These are phyloP conservation scores for Erethizon dorsatum DNA, from an alignment of 2,797 vertebrate species.

Conservation along the genomic window DNA sequence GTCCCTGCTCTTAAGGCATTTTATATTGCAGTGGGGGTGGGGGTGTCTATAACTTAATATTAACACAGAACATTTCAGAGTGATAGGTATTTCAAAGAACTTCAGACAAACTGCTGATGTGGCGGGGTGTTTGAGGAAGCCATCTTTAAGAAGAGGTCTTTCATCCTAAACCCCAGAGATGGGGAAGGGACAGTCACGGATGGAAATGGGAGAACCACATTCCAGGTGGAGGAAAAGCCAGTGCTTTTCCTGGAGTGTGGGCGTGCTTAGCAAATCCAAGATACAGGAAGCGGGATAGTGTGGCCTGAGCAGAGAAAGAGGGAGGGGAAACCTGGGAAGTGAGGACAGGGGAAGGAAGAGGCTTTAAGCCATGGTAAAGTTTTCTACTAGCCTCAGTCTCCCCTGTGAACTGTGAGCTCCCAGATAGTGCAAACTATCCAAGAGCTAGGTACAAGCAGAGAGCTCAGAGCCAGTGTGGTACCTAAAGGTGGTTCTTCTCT, in stretches of 20 bases:
- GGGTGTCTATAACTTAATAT: background rate
- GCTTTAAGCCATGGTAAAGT: background rate
- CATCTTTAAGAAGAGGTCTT: background rate
- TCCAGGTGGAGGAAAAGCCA: background rate
- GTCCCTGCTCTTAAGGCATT: background rate
- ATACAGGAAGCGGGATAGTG: background rate
- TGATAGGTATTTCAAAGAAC: background rate
- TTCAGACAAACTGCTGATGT: background rate
- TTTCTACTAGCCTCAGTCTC: background rate
- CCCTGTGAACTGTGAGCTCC: background rate
- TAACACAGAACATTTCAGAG: background rate
- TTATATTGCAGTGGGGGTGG: background rate
- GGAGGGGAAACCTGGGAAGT: background rate
- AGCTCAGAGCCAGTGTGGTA: background rate
- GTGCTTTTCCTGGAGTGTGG: background rate
- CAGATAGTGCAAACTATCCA: background rate
- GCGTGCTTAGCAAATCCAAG: background rate
- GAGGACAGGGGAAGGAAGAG: background rate
- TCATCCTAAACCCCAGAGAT: background rate
- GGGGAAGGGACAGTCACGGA: background rate
- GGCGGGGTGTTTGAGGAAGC: background rate
- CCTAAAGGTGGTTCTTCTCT: background rate
- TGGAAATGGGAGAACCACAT: constrained; percentile 35
- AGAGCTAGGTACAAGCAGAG: background rate
- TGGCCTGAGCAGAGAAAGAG: background rate